Conservation (phyloP, 2,113 vertebrate genomes). For the Periophthalmus modestus region DNA sequence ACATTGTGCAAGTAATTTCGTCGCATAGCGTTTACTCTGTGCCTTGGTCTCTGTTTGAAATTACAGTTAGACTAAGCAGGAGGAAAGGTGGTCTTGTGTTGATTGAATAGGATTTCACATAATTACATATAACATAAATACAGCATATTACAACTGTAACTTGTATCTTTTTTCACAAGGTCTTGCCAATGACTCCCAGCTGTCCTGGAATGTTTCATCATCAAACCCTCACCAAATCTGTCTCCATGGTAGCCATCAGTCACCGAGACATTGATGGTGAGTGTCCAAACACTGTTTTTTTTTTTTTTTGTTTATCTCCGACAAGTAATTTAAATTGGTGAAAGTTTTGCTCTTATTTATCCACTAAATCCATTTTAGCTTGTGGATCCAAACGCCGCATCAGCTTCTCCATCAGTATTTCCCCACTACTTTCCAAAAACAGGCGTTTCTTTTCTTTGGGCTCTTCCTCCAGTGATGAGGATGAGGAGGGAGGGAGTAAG, state of each 20-base stretch:
- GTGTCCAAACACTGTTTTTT: conserved; percentile 52
- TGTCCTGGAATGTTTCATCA: conserved; percentile 75
- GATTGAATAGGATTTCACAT: too few relatives aligned
- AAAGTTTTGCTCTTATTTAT: background rate
- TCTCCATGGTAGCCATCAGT: conserved; percentile 86
- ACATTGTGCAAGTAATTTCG: too few relatives aligned
- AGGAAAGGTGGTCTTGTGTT: too few relatives aligned
- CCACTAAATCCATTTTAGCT: conserved; percentile 65
- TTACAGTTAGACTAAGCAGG: too few relatives aligned
- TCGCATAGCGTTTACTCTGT: too few relatives aligned
- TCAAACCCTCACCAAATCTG: conserved; percentile 87
- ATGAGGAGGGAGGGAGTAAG: conserved; percentile 86
- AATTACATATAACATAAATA: too few relatives aligned
- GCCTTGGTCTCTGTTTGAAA: too few relatives aligned
- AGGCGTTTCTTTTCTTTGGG: conserved; percentile 88
- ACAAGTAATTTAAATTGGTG: background rate
- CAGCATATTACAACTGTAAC: too few relatives aligned
- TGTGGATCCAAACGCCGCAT: conserved; percentile 77
- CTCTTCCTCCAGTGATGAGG: conserved; percentile 87
- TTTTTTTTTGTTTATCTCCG: too few relatives aligned
- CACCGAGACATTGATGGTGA: conserved; percentile 85
- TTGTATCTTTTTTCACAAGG: conserved; percentile 17
- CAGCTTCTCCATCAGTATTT: conserved; percentile 88
- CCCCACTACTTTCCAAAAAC: conserved; percentile 86
- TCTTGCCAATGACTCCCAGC: conserved; percentile 53